Evolutionary conservation across 2,888 invertebrate species (phyloP).

Genomic region (Lasioglossum oenotherae): DNA sequence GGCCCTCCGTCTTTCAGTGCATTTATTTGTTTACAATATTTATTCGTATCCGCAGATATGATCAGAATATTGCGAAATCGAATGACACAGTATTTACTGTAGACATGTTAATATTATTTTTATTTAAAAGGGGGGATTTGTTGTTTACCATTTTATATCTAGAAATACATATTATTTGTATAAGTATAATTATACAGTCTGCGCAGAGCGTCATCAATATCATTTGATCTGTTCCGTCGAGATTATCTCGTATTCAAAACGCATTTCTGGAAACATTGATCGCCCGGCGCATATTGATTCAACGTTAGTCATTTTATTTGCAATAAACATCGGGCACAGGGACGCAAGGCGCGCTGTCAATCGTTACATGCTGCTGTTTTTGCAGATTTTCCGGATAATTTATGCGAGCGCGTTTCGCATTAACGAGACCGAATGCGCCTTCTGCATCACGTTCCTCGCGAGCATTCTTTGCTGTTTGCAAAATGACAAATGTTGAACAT

Average conservation of each 20-base stretch:
- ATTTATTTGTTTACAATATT: neutral
- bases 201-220: neutral
- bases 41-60: neutral
- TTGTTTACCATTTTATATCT: neutral
- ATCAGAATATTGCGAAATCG: neutral
- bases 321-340: constrained; percentile 16
- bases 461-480: neutral
- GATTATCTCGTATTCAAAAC: constrained; percentile 17
- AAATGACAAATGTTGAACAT: neutral
- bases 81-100: neutral
- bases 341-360: neutral
- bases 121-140: neutral
- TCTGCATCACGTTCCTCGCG: neutral
- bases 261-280: constrained; percentile 12
- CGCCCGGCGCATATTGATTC: constrained; percentile 1
- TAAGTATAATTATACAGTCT: neutral
- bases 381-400: constrained; percentile 7
- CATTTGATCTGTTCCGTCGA: constrained; percentile 4
- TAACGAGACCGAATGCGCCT: neutral
- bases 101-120: neutral
- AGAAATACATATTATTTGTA: neutral
- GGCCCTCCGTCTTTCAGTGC: neutral
- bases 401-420: neutral
- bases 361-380: neutral
- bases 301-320: constrained; percentile 7